These are phyloP conservation scores for Solea solea DNA, from an alignment of 2,113 vertebrate genomes.

Conservation along the genomic window DNA sequence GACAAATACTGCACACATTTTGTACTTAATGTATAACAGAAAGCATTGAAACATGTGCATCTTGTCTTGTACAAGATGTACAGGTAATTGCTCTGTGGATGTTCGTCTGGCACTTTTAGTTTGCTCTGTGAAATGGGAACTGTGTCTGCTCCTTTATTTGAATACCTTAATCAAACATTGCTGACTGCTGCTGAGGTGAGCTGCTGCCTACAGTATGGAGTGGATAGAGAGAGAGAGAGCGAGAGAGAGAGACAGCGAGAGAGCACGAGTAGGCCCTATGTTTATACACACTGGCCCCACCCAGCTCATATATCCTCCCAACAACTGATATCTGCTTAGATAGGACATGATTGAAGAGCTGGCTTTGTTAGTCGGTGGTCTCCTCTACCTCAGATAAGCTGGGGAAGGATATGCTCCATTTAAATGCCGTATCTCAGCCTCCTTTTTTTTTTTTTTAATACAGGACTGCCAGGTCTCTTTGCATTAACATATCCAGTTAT, in stretches of 20 bases:
- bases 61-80: constrained; percentile 16
- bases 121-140: constrained; percentile 68
- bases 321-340: constrained; percentile 77
- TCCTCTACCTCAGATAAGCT: constrained; percentile 64
- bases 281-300: constrained; percentile 74
- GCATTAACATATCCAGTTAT: constrained; percentile 29
- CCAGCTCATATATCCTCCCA: constrained; percentile 80
- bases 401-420: constrained; percentile 62
- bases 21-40: constrained; percentile 3
- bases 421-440: constrained; percentile 64
- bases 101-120: constrained; percentile 50
- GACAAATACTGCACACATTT: constrained; percentile 33
- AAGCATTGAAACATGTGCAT: constrained; percentile 26
- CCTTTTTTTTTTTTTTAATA: constrained; percentile 51
- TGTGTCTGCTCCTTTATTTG: constrained; percentile 75
- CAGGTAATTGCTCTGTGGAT: constrained; percentile 42
- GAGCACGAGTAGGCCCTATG: constrained; percentile 56
- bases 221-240: constrained; percentile 36
- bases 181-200: constrained; percentile 57
- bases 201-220: constrained; percentile 49
- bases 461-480: constrained; percentile 33
- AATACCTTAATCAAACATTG: constrained; percentile 79
- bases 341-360: constrained; percentile 71
- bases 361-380: constrained; percentile 77
- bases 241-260: neutral